Percentiles rank a stretch among this genome's conserved stretches.
Conservation (phyloP, 2,888 invertebrate species). For the Drosophila basisetae region DNA sequence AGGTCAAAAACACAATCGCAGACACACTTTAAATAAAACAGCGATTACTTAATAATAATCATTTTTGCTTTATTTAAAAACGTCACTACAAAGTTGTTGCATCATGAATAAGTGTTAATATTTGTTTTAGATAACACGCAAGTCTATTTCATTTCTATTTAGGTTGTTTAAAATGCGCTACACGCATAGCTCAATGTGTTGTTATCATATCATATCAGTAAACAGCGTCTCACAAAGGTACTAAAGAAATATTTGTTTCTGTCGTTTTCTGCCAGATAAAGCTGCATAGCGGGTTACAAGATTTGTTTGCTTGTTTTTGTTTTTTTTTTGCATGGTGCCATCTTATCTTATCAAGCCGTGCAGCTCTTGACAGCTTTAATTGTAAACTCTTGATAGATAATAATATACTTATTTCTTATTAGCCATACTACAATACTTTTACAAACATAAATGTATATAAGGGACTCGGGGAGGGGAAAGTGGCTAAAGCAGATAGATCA, state of each 20-base stretch:
- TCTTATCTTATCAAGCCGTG: conserved; percentile 51
- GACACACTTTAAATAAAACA: conserved; percentile 29
- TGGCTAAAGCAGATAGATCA: conserved; percentile 26
- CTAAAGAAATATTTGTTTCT: conserved; percentile 68
- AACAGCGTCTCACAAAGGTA: conserved; percentile 68
- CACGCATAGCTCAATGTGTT: conserved; percentile 62
- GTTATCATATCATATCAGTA: conserved; percentile 44
- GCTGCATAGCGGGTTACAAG: conserved; percentile 38
- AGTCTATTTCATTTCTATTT: conserved; percentile 54
- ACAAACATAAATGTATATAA: conserved; percentile 35
- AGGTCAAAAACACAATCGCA: not conserved
- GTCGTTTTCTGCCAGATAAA: conserved; percentile 30
- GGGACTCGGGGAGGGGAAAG: conserved; percentile 18
- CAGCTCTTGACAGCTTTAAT: conserved; percentile 53
- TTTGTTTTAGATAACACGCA: conserved; percentile 74
- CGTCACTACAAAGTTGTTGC: conserved; percentile 82
- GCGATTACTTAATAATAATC: conserved; percentile 56
- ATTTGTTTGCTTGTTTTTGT: not conserved
- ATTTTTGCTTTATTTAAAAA: conserved; percentile 81
- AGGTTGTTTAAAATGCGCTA: conserved; percentile 67
- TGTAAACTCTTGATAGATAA: conserved; percentile 26
- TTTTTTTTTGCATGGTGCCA: conserved; percentile 6
- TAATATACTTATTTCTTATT: conserved; percentile 35
- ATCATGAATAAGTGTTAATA: conserved; percentile 70
- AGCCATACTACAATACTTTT: conserved; percentile 42